phyloP scores from a whole-genome alignment of 1,140 invertebrate genomes.

The Elysia chlorotica region DNA sequence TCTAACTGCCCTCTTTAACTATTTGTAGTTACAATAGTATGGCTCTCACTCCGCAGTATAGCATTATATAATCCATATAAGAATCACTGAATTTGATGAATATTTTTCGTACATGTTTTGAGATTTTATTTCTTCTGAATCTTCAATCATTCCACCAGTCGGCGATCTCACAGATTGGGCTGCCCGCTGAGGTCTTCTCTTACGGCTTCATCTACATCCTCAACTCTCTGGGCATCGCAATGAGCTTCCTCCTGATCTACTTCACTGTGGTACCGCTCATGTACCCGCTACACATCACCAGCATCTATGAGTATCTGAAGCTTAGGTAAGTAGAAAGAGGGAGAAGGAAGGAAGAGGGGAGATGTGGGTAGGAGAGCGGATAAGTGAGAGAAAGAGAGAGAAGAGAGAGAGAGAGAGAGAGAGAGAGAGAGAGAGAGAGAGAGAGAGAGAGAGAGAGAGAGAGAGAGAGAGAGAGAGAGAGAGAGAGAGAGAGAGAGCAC shows the following conservation, averaged over 20 bases:
- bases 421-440: too few relatives aligned
- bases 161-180: constrained; percentile 84
- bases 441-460: too few relatives aligned
- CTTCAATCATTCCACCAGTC: constrained; percentile 75
- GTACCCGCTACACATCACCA: constrained; percentile 49
- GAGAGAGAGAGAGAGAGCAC: constrained; percentile 32
- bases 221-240: constrained; percentile 26
- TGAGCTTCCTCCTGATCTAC: constrained; percentile 39
- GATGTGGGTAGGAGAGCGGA: too few relatives aligned
- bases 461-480: constrained; percentile 39
- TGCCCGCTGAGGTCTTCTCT: constrained; percentile 80
- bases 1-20: too few relatives aligned
- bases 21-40: too few relatives aligned
- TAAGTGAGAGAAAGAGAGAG: too few relatives aligned
- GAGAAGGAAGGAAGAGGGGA: constrained; percentile 31
- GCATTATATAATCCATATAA: too few relatives aligned
- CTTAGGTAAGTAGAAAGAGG: constrained; percentile 39
- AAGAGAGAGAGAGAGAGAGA: too few relatives aligned
- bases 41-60: too few relatives aligned
- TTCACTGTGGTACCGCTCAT: constrained; percentile 50
- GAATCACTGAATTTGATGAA: too few relatives aligned
- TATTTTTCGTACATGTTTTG: not conserved
- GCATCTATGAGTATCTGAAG: constrained; percentile 74
- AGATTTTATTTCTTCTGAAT: not conserved
- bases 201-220: constrained; percentile 38